Conservation (phyloP, 2,113 vertebrate species). For the Calyptomena viridis region DNA sequence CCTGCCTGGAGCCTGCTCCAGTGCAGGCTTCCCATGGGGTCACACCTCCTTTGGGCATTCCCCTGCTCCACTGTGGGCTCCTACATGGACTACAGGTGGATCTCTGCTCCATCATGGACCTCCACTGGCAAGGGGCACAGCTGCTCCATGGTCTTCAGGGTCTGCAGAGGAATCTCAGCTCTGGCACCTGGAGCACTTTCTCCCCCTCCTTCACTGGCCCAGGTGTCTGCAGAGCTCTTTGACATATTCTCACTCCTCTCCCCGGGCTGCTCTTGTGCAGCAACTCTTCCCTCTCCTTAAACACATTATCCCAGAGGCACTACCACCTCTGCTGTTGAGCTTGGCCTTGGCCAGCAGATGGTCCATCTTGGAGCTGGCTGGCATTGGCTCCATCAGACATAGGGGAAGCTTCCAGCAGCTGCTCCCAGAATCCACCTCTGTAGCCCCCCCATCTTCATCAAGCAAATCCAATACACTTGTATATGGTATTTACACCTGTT, state of each 20-base stretch:
- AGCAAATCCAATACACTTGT: background rate
- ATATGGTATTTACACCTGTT: background rate
- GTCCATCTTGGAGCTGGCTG: background rate
- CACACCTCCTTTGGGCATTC: background rate
- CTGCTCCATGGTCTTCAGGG: fast-evolving
- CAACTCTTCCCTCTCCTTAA: background rate
- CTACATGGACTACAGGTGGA: background rate
- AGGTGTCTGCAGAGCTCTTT: background rate
- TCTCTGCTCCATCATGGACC: background rate
- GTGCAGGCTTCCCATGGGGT: background rate
- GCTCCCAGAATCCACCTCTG: background rate
- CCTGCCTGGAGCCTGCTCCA: background rate
- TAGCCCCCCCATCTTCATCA: background rate
- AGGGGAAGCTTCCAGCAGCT: background rate
- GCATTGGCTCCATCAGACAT: fast-evolving
- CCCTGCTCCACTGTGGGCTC: fast-evolving
- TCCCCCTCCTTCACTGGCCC: background rate
- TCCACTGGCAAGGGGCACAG: background rate
- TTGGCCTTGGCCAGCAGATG: background rate
- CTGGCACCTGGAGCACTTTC: background rate
- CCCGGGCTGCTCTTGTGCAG: background rate
- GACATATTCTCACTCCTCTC: background rate
- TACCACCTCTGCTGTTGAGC: background rate
- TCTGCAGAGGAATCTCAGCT: background rate
- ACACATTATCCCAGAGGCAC: background rate